phyloP scores from a whole-genome alignment of 2,888 invertebrate genomes.

The Lamellibrachia satsuma region DNA sequence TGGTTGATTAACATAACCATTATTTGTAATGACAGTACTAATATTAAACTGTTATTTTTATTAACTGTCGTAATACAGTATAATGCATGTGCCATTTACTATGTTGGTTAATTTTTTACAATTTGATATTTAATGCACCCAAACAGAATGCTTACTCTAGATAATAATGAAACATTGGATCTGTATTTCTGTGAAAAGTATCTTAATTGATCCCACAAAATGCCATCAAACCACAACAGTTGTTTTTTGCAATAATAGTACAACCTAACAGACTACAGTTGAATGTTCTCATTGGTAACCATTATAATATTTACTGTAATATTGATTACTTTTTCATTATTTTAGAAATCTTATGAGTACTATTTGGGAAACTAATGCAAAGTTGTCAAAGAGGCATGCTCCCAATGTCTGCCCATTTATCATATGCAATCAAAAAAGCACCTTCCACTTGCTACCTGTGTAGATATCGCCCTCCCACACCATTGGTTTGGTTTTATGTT shows the following conservation, averaged over 20 bases:
- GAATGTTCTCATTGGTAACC: background rate
- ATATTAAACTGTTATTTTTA: background rate
- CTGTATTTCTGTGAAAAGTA: too few relatives aligned
- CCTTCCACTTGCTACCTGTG: too few relatives aligned
- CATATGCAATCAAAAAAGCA: too few relatives aligned
- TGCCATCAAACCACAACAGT: background rate
- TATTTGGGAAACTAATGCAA: background rate
- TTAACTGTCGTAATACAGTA: background rate
- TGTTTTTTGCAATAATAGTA: background rate
- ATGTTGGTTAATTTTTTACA: background rate
- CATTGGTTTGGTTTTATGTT: background rate
- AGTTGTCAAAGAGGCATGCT: background rate
- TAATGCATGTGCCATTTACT: too few relatives aligned
- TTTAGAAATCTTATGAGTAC: background rate
- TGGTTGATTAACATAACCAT: background rate
- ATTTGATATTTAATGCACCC: background rate
- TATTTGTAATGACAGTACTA: background rate
- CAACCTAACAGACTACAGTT: background rate
- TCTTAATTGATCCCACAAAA: background rate
- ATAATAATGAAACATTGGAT: too few relatives aligned
- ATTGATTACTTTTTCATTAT: background rate
- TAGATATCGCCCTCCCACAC: too few relatives aligned
- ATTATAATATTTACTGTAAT: background rate
- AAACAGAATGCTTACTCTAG: background rate
- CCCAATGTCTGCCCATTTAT: too few relatives aligned